Conservation (phyloP, 1,140 invertebrate species). For the Globodera ellingtonae region DNA sequence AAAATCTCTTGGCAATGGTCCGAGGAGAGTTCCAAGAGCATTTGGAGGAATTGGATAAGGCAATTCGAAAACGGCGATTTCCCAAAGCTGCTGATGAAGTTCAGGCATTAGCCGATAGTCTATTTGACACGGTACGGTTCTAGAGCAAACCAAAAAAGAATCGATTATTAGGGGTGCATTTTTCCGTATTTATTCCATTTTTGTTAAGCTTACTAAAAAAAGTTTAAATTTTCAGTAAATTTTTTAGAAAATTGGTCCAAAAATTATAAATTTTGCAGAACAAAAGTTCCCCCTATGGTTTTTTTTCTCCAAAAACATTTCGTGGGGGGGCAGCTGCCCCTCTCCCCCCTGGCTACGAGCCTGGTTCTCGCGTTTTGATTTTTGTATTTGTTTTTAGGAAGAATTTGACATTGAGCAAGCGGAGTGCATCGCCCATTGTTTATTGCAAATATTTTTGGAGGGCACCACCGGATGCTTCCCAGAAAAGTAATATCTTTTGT, state of each 20-base stretch:
- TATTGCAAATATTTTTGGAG: slow-evolving; percentile 31
- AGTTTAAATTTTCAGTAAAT: no score
- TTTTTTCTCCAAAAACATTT: no score
- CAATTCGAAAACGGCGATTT: slow-evolving; percentile 4
- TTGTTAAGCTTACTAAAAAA: no score
- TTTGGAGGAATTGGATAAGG: slow-evolving; percentile 32
- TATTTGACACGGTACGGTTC: slow-evolving; percentile 29
- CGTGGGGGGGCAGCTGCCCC: no score
- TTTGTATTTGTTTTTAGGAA: slow-evolving; percentile 8
- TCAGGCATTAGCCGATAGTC: slow-evolving; percentile 15
- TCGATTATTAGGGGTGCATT: no score
- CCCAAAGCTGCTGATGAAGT: slow-evolving; percentile 28
- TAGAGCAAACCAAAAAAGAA: no score
- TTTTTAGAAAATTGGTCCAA: no score
- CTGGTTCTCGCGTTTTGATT: no score
- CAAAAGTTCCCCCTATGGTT: no score
- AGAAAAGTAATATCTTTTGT: slow-evolving; percentile 34
- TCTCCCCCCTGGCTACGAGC: no score
- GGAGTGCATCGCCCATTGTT: slow-evolving; percentile 36
- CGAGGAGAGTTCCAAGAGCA: slow-evolving; percentile 43
- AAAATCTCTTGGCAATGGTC: slow-evolving; percentile 31
- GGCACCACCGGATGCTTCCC: neutral
- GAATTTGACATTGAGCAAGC: slow-evolving; percentile 29
- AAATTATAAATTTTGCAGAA: no score
- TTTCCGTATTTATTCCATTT: no score